A percentile compares a stretch with the other conserved stretches of the same genome.
Evolutionary conservation across 2,888 invertebrate genomes (phyloP).

Genomic region (Drosophila sordidula): DNA sequence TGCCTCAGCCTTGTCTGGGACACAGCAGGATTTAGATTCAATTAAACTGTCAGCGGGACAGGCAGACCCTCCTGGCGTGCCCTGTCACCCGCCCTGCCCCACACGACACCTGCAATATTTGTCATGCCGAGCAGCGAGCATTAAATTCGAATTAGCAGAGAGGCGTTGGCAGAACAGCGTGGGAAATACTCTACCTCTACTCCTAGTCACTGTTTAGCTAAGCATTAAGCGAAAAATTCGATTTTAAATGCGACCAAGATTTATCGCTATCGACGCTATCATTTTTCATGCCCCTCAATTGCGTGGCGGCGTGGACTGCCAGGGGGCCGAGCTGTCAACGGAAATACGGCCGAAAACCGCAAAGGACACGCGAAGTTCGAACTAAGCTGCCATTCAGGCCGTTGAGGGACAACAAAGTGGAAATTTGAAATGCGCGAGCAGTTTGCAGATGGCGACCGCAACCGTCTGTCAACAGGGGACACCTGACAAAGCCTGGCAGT

Average conservation of each 20-base stretch:
- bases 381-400: slow-evolving; percentile 40
- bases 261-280: slow-evolving; percentile 63
- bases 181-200: slow-evolving; percentile 3
- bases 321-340: slow-evolving; percentile 47
- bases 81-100: slow-evolving; percentile 9
- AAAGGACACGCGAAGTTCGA: slow-evolving; percentile 57
- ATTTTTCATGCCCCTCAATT: slow-evolving; percentile 46
- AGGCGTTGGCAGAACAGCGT: slow-evolving; percentile 25
- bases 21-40: slow-evolving; percentile 72
- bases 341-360: slow-evolving; percentile 46
- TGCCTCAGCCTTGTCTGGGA: slow-evolving; percentile 38
- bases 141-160: slow-evolving; percentile 75
- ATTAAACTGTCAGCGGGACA: slow-evolving; percentile 76
- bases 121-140: slow-evolving; percentile 62
- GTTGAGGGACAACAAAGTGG: slow-evolving; percentile 56
- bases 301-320: neutral
- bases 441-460: slow-evolving; percentile 62
- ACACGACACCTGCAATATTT: slow-evolving; percentile 55
- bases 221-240: slow-evolving; percentile 58
- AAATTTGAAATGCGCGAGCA: slow-evolving; percentile 63
- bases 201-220: slow-evolving; percentile 36
- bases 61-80: neutral
- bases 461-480: slow-evolving; percentile 63
- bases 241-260: slow-evolving; percentile 63
- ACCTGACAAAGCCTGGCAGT: slow-evolving; percentile 39